Base-by-base conservation (phyloP, 2,797 vertebrate species). In the Intellagama lesueurii region DNA sequence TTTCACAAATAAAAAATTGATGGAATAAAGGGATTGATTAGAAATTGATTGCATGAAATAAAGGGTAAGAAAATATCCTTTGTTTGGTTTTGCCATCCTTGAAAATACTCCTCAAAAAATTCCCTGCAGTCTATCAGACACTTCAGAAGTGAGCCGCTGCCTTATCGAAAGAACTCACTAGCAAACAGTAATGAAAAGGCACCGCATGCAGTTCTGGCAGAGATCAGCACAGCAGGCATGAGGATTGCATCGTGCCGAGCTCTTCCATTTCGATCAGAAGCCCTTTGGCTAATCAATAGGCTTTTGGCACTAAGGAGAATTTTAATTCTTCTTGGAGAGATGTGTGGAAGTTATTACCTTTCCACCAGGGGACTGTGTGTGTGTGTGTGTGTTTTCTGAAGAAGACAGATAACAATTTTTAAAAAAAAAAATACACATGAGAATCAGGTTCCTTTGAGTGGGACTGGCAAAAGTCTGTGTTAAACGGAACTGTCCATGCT, bases 361-460 rank as follows among this genome's bases (percentile, higher is more conserved):
- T 75, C 19, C 14, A 19, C 0, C 0, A 81, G 90, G 84, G 60
- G 17, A 32, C 16, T 60, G 56, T 88, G 19, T 4, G 19, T 24
- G 14, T 64, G 11, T 78, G 19, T 17, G 60, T 24, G 22, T 64
- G 7, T 78, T 73, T 35, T 72, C 92, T 93, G 92, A n/a, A 12
- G 12, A 17, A 85, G 81, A 1, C 0, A 91, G 92, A 91, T 93
- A 95, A 92, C 83, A 79, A 87, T 86, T 78, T 81, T 81, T 92
- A 87, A 85, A 44, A 92, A 83, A 79, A 44, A 52, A 26, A 16
- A 78, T 28, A 47, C 9, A 5, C 40, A 40, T 30, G 70, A 24
- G 52, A 85, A 14, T 12, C 19, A 0, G 77, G 81, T 81, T 85
- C 14, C 68, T 79, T 1, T 26, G 77, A 79, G 76, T 9, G 82